Evolutionary conservation across 2,797 vertebrate genomes (phyloP), one percentile per base, ranked within the genome.

Genomic region (Eupleurogrammus muticus): DNA sequence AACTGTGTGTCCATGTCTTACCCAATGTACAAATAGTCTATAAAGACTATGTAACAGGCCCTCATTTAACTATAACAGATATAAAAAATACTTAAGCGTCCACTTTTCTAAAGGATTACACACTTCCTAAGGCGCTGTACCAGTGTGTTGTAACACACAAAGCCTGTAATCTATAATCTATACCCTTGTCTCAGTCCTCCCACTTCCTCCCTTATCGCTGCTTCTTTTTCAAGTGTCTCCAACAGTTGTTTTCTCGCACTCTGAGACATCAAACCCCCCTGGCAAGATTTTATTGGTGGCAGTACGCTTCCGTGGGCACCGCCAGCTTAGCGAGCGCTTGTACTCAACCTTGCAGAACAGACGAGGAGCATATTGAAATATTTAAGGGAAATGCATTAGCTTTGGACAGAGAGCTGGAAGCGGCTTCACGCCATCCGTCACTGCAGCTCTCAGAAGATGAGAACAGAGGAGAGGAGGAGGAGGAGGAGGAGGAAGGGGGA

Each of bases 341-440:
- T 79, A 77, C 79, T 90, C 84, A 84, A 55, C 80, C 82, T 79
- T 70, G 81, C 79, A 80, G 85, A 89, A 83, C 73, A 79, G 69
- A 86, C 67, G 67, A 63, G 77, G 70, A 84, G 80, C 69, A 63
- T 79, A 72, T 87, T 94, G 85, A 94, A 94, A 94, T 94, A 94
- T 95, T 95, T 90, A 94, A 85, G 77, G 77, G 77, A 85, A 93
- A 87, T 82, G 87, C 93, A 93, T 95, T 95, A 94, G 87, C 83
- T 88, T 77, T 85, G 86, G 85, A 80, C 42, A 20, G 77, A 79
- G 79, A 70, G 65, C 36, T 81, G 69, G 79, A 75, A 68, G 75
- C 65, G 68, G 69, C 60, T 80, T 74, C 82, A 84, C 81, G 49
- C 66, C 57, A 60, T 62, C 50, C 58, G 73, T 82, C 36, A 79